These are phyloP conservation scores for Denticeps clupeoides DNA, from an alignment of 2,797 vertebrate genomes.

Conservation along the genomic window DNA sequence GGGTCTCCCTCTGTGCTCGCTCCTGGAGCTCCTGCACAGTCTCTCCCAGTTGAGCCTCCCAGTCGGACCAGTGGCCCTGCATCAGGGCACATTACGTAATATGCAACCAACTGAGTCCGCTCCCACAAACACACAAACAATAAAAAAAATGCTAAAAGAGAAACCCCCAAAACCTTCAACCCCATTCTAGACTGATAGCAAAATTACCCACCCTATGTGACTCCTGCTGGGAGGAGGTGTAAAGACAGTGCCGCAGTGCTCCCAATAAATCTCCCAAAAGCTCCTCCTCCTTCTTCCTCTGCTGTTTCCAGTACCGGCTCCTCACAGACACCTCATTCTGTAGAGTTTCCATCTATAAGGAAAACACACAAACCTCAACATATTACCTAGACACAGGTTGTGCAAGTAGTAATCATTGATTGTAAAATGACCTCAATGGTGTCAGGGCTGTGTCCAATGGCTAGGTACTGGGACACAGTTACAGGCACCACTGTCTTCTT, in stretches of 20 bases:
- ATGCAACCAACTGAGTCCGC: background rate
- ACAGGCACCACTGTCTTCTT: conserved; percentile 58
- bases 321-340: conserved; percentile 59
- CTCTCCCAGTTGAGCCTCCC: conserved; percentile 43
- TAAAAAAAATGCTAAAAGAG: conserved; percentile 5
- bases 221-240: conserved; percentile 8
- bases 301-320: conserved; percentile 58
- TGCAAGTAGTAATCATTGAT: too few species aligned
- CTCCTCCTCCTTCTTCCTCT: conserved; percentile 60
- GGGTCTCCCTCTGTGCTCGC: conserved; percentile 45
- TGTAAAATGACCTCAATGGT: conserved; percentile 70
- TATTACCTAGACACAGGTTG: too few species aligned
- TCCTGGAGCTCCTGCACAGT: conserved; percentile 49
- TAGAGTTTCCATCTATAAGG: conserved; percentile 57
- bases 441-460: conserved; percentile 46
- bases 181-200: too few species aligned
- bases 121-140: background rate
- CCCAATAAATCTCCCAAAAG: conserved; percentile 55
- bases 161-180: conserved; percentile 1
- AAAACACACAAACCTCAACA: too few species aligned
- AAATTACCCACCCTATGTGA: conserved; percentile 20
- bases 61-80: conserved; percentile 48
- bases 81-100: background rate
- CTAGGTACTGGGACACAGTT: conserved; percentile 58
- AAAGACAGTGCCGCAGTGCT: conserved; percentile 34